Base-by-base conservation (phyloP, 2,113 vertebrate species). In the Syngnathoides biaculeatus region DNA sequence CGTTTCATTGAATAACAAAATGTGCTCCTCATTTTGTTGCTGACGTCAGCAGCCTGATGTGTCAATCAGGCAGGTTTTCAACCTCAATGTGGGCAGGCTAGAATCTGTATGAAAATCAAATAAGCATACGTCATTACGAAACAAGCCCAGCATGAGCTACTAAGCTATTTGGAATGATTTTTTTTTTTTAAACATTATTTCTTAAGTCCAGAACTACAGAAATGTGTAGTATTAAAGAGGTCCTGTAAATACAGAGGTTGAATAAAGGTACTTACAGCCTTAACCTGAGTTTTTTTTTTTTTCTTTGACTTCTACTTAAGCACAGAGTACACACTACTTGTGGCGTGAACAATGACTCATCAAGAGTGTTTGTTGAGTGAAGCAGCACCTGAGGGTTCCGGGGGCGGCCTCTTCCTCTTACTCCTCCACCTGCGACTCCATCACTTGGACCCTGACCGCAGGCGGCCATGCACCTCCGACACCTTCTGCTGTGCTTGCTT, bases 341-440 rank as follows among this genome's bases (percentile, higher is more conserved):
- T 1, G 62, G 35, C n/a, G 30, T 50, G 14, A 55, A 53, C 22
- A 57, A 20, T 50, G 42, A 63, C 78, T 70, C 70, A 74, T 73
- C 65, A 58, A 0, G 55, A 67, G 20, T 10, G 45, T 11, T 50
- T 66, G 11, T 73, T 69, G 45, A 22, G 24, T 15, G 42, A 75
- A 60, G 76, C 80, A 72, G 4, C 87, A 57, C 84, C 83, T 86
- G 78, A 76, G 59, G 64, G 65, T 12, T 22, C 65, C 74, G 78
- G 73, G 22, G 55, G 20, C 12, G 52, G 7, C 52, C 52, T 6
- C 52, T 22, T 20, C n/a, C 52, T 74, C 55, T 30, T 1, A 17
- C 2, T n/a, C 14, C n/a, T 9, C 27, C 56, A 73, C 17, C 75
- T 35, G 43, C 9, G 19, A 30, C 77, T 57, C 38, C 82, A 83